Percentiles rank a stretch among this genome's conserved stretches.
These are phyloP conservation scores for Onychorhynchus coronatus DNA, from an alignment of 2,113 vertebrate species.

Conservation along the genomic window DNA sequence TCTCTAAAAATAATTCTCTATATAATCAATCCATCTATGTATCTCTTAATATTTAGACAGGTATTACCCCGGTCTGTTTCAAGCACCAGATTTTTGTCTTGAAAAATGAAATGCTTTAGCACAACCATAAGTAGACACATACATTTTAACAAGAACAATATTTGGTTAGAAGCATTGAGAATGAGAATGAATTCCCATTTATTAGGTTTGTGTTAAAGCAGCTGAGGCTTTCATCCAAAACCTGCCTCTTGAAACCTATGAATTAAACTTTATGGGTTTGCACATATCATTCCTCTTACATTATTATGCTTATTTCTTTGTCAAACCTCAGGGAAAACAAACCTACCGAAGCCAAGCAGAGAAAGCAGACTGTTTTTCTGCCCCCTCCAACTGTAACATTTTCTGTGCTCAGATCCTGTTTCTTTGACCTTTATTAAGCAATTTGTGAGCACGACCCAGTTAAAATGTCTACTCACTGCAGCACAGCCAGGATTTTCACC, in stretches of 20 bases:
- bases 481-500: background rate
- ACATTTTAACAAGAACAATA: background rate
- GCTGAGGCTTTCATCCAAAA: constrained; percentile 2
- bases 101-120: background rate
- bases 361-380: background rate
- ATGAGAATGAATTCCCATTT: background rate
- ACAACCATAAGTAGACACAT: background rate
- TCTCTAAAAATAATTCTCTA: background rate
- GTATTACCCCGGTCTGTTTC: background rate
- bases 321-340: background rate
- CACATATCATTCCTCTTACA: background rate
- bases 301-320: background rate
- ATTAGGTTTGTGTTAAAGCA: background rate
- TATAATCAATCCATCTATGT: background rate
- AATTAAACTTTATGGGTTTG: constrained; percentile 19
- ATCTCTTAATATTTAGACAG: background rate
- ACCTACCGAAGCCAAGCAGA: background rate
- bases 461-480: background rate
- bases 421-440: constrained; percentile 1
- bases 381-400: background rate
- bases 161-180: background rate
- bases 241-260: background rate
- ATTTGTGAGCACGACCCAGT: background rate
- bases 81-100: background rate
- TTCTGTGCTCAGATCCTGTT: background rate